Evolutionary conservation across 2,888 invertebrate genomes (phyloP).

Genomic region (Hydrotaea cyrtoneurina): DNA sequence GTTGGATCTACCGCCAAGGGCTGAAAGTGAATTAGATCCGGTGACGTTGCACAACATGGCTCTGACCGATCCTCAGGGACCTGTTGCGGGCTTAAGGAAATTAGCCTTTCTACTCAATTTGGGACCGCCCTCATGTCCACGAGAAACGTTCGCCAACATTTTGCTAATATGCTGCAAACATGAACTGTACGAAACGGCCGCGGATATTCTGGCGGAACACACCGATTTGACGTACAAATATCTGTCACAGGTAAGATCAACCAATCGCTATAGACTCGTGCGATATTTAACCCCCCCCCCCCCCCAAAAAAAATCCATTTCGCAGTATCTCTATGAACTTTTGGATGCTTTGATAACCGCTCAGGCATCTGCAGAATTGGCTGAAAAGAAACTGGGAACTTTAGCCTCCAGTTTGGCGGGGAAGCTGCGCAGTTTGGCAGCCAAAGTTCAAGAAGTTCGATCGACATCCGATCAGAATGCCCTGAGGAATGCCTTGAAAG

Average conservation of each 20-base stretch:
- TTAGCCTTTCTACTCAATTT: slow-evolving; percentile 96
- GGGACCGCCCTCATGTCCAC: slow-evolving; percentile 92
- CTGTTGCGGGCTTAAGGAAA: slow-evolving; percentile 91
- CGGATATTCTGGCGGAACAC: slow-evolving; percentile 98
- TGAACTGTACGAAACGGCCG: slow-evolving; percentile 98
- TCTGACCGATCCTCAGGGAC: slow-evolving; percentile 92
- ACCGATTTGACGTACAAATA: slow-evolving; percentile 97
- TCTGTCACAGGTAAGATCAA: slow-evolving; percentile 87
- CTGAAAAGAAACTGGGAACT: slow-evolving; percentile 96
- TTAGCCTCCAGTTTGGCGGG: slow-evolving; percentile 95
- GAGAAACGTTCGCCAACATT: slow-evolving; percentile 98
- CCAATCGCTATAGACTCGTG: neutral
- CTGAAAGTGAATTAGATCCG: slow-evolving; percentile 98
- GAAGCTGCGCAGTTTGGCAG: slow-evolving; percentile 93
- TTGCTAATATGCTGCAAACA: slow-evolving; percentile 97
- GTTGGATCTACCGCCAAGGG: slow-evolving; percentile 94
- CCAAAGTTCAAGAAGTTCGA: slow-evolving; percentile 95
- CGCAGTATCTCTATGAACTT: slow-evolving; percentile 94
- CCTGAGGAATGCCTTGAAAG: slow-evolving; percentile 93
- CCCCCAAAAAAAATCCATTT: neutral
- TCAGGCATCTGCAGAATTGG: slow-evolving; percentile 97
- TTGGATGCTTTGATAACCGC: slow-evolving; percentile 98
- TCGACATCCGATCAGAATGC: slow-evolving; percentile 93
- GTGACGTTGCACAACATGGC: slow-evolving; percentile 99
- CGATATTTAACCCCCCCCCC: no score